Percentiles rank a stretch among this genome's conserved stretches.
Conservation (phyloP, 2,113 vertebrate species). For the Corvus moneduloides region DNA sequence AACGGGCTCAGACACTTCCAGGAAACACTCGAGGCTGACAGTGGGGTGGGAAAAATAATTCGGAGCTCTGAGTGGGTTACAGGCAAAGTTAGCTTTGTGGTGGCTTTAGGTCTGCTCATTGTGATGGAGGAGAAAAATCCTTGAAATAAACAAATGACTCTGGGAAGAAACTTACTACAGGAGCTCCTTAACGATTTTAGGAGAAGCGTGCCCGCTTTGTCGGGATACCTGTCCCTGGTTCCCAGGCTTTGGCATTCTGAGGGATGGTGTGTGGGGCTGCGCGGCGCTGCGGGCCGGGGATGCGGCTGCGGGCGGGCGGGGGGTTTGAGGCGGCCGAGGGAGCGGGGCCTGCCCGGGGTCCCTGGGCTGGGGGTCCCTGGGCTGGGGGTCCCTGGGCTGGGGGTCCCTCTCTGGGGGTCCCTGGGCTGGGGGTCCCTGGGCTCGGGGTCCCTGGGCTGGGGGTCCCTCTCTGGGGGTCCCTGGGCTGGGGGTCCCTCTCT, state of each 20-base stretch:
- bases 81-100: neutral
- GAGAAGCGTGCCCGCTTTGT: fast-evolving
- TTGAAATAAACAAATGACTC: neutral
- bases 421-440: no score
- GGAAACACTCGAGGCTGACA: fast-evolving
- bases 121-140: neutral
- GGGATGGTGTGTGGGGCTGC: fast-evolving
- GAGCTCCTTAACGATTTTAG: neutral
- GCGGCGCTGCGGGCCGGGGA: no score
- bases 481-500: neutral
- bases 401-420: neutral
- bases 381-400: neutral
- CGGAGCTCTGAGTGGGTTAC: fast-evolving
- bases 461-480: no score
- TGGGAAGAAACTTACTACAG: neutral
- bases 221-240: neutral
- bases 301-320: neutral
- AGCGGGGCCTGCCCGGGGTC: no score
- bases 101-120: neutral
- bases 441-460: neutral
- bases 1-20: neutral
- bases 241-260: neutral
- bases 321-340: neutral
- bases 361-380: no score
- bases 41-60: neutral